Evolutionary conservation across 2,888 invertebrate genomes (phyloP).

Genomic region (Tolmerus cingulatus): DNA sequence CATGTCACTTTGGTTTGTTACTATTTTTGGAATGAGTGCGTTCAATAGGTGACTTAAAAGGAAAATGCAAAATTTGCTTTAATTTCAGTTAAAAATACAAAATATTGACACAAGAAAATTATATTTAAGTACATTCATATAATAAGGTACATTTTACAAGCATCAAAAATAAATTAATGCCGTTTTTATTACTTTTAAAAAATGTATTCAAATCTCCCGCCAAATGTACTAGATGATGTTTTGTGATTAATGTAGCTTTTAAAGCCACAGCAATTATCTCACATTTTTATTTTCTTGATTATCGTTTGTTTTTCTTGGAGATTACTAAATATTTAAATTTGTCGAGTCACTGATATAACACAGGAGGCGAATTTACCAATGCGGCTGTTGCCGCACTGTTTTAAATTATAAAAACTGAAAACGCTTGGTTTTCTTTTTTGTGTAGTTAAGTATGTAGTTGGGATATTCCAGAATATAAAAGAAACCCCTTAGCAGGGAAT

Average conservation of each 20-base stretch:
- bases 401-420: neutral
- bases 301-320: neutral
- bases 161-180: neutral
- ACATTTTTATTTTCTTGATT: neutral
- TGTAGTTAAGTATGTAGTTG: neutral
- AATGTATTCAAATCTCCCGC: neutral
- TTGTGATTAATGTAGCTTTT: neutral
- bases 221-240: neutral
- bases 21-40: neutral
- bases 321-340: neutral
- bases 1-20: neutral
- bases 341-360: neutral
- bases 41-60: neutral
- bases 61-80: neutral
- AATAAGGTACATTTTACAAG: neutral
- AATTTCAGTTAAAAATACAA: neutral
- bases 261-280: neutral
- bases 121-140: neutral
- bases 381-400: neutral
- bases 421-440: neutral
- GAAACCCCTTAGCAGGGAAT: too few species aligned
- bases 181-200: neutral
- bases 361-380: neutral
- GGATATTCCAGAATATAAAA: neutral
- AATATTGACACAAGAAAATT: neutral